Base-by-base conservation (phyloP, 2,888 invertebrate species). In the Cistogaster globosa region DNA sequence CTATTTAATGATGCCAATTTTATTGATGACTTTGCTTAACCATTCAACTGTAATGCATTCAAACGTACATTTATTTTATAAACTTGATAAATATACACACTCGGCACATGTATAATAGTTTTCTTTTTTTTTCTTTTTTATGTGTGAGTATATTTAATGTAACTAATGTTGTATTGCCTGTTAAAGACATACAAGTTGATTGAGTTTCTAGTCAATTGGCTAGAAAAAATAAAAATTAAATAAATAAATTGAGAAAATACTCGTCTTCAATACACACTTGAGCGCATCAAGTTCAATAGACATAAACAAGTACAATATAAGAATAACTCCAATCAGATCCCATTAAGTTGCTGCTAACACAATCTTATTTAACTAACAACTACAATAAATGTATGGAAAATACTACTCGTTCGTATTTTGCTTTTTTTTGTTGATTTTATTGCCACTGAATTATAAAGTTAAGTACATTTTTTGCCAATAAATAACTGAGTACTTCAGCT, bases 131-230 rank as follows among this genome's bases (percentile, higher is more conserved):
- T n/a, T n/a, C n/a, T n/a, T 32, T 32, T 32, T 32, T 32, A 16
- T 42, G 22, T 22, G 11, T 36, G 20, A 58, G 62, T 45, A 36
- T 11, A 42, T 11, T 42, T 42, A 58, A 69, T 83, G 69, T 57
- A 51, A 71, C 65, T 57, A 80, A 74, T 83, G 76, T 72, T 79
- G 51, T 80, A 42, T 74, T 81, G 84, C 71, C 87, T 88, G 88
- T 69, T 67, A 84, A 77, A 86, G 87, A 87, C 88, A 83, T 87
- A 83, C 87, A 88, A 88, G 65, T 87, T 88, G 88, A 88, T 88
- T 88, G 88, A 88, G 86, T 86, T 83, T 83, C 85, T 85, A 87
- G 87, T 86, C 84, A 87, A 87, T 86, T 87, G 87, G 87, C 87
- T 87, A 84, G 76, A 77, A 81, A 78, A 87, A 87, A 86, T 76